A percentile compares a stretch with the other conserved stretches of the same genome.
These are phyloP conservation scores for Dione juno DNA, from an alignment of 2,888 invertebrate species.

Conservation along the genomic window DNA sequence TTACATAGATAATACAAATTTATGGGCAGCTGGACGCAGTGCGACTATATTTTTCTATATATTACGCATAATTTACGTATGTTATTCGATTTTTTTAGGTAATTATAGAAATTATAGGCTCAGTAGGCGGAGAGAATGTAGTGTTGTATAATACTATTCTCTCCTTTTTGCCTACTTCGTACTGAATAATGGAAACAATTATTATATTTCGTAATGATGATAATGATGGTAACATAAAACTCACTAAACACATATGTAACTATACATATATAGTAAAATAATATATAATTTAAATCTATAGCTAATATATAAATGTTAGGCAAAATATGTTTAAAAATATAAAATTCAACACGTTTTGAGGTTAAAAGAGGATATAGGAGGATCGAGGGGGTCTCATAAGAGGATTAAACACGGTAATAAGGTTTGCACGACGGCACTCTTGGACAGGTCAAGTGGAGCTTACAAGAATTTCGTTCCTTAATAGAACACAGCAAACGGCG, in stretches of 20 bases:
- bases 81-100: background rate
- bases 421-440: conserved; percentile 69
- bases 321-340: conserved; percentile 18
- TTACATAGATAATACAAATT: conserved; percentile 20
- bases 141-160: too few species aligned
- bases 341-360: conserved; percentile 36
- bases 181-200: too few species aligned
- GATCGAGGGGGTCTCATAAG: conserved; percentile 55
- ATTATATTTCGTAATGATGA: too few species aligned
- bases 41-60: background rate
- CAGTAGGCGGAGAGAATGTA: too few species aligned
- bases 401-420: conserved; percentile 76
- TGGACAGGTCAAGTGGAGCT: conserved; percentile 71
- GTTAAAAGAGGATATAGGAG: conserved; percentile 32
- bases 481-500: conserved; percentile 25
- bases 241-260: too few species aligned
- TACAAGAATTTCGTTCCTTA: conserved; percentile 48
- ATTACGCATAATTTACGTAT: background rate
- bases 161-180: too few species aligned
- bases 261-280: too few species aligned
- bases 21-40: background rate
- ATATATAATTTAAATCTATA: background rate
- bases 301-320: background rate
- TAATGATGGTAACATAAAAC: too few species aligned
- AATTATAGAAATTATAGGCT: too few species aligned